These are phyloP conservation scores for Isoperla grammatica DNA, from an alignment of 2,888 invertebrate genomes.

Conservation along the genomic window DNA sequence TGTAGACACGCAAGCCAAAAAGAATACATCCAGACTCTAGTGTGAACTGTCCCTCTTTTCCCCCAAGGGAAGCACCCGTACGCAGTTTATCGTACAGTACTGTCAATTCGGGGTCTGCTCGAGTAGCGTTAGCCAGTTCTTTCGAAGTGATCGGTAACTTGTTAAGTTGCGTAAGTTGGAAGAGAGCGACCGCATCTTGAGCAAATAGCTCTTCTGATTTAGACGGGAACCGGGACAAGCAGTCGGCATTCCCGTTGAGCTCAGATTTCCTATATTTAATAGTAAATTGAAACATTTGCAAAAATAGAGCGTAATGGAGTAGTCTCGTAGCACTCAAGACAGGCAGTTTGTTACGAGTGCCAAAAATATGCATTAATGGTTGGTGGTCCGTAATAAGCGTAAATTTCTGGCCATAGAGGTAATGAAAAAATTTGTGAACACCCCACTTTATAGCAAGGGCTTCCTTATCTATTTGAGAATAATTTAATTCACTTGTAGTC, in stretches of 20 bases:
- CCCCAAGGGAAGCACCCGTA: too few species aligned
- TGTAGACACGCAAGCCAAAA: constrained; percentile 31
- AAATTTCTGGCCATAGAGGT: constrained; percentile 35
- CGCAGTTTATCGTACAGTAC: background rate
- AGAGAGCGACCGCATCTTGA: background rate
- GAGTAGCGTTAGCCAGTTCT: background rate
- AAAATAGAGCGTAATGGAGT: background rate
- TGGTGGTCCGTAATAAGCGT: constrained; percentile 34
- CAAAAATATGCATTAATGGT: constrained; percentile 29
- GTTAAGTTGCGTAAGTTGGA: background rate
- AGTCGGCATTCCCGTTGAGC: background rate
- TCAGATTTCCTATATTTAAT: background rate
- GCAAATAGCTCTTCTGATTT: background rate
- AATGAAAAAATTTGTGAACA: constrained; percentile 40
- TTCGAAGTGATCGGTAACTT: background rate
- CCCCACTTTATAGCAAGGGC: constrained; percentile 40
- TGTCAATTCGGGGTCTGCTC: background rate
- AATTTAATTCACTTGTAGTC: constrained; percentile 34
- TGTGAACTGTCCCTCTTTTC: too few species aligned
- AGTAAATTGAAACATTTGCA: background rate
- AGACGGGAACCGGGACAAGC: background rate
- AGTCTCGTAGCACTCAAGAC: background rate
- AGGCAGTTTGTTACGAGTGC: background rate
- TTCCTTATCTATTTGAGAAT: constrained; percentile 36
- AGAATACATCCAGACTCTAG: constrained; percentile 28